Base-by-base conservation (phyloP, 2,888 invertebrate genomes). In the Arge pagana region DNA sequence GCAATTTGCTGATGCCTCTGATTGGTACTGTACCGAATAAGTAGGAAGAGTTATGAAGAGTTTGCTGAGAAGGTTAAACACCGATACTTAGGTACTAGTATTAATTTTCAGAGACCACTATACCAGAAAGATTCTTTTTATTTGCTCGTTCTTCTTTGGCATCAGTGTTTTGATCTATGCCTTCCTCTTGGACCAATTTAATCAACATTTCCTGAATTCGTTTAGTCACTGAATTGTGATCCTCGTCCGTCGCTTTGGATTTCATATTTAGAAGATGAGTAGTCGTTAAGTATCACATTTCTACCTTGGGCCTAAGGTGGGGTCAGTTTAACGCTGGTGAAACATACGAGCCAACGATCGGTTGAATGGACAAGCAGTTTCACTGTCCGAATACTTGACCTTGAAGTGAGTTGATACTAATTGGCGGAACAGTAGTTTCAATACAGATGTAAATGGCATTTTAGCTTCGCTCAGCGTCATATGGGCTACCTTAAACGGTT, bases 381-480 rank as follows among this genome's bases (percentile, higher is more conserved):
- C 64, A 18, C 72, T 77, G 50, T 79, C 79, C 0, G 58, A 56
- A 2, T 75, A 70, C 49, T 77, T 76, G 10, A 70, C 62, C 64
- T 79, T 78, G 1, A 80, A 66, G 60, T 80, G 79, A 3, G 77
- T 71, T 2, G 77, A 78, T 0, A 77, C 76, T 6, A 80, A 67
- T 59, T 80, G 78, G 75, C 78, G 77, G 10, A 79, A 67, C n/a
- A 80, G 59, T 13, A 80, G 80, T 58, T 79, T 79, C n/a, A 80
- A 52, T 11, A 80, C 64, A 0, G 80, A 80, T 58, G 79, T 74
- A 2, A 79, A 62, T 8, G 80, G 79, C 59, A 77, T 77, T 58
- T 79, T 79, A 48, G 80, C 80, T 57, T 80, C 80, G 45, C 78
- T 77, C 2, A 80, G 65, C 0, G 80, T 80, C 66, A 78, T 76